Evolutionary conservation across 1,140 invertebrate genomes (phyloP), one percentile per base, ranked within the genome.

Genomic region (Centruroides sculpturatus): DNA sequence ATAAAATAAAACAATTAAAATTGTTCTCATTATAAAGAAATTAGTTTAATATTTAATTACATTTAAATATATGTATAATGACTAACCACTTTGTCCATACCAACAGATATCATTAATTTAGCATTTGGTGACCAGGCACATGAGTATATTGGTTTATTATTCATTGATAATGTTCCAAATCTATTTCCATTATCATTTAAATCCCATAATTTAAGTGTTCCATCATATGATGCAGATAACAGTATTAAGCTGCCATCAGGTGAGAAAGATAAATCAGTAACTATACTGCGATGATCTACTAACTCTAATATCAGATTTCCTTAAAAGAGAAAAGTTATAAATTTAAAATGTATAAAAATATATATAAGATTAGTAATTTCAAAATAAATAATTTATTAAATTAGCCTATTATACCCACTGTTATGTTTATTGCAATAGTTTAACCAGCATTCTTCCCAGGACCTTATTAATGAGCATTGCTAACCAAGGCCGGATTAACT

Each of bases 121-220:
- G 69, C 70, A 64, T 76, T 72, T 6, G 78, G 78, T 5, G 79
- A 79, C 78, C 79, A 81, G n/a, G 69, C 68, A 65, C 77, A 76
- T 13, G 72, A 67, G 59, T 75, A 71, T 0, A 78, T 68, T 59
- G 70, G 66, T 41, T 67, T 69, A 47, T 66, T 61, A 58, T 74
- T 73, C 53, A 66, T 69, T 52, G 67, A 69, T 34, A 81, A 64
- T n/a, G 79, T 80, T 64, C 77, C 75, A 56, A 75, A 76, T 78
- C 81, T 77, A 69, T 80, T 81, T 6, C 80, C 80, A 66, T 80
- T 78, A 65, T 80, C 75, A 49, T 72, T 71, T 53, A 81, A 66
- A 64, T 81, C 79, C 80, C 80, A 81, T n/a, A 79, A 69, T 68
- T 81, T 81, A 6, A 81, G 65, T 5, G 75, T 76, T 35, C 72